Evolutionary conservation across 2,888 invertebrate species (phyloP).

Genomic region (Tiliacea aurago): DNA sequence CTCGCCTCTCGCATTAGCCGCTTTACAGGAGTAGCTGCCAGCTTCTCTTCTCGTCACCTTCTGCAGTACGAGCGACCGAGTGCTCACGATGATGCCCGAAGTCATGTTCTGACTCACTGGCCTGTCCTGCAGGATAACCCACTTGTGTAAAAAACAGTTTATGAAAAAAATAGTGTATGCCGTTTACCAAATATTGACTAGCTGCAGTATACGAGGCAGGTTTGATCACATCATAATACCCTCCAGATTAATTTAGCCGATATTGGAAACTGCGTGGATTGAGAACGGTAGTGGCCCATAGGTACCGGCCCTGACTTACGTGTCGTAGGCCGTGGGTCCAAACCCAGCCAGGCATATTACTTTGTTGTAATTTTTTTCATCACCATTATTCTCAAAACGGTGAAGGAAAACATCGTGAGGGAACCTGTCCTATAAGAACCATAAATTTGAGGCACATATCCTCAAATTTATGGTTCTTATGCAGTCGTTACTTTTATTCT

Average conservation of each 20-base stretch:
- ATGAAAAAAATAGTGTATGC: not conserved
- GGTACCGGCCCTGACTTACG: too few relatives aligned
- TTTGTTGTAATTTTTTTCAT: too few relatives aligned
- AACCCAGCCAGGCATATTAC: too few relatives aligned
- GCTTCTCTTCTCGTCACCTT: conserved; percentile 95
- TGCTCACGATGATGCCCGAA: conserved; percentile 96
- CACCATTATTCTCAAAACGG: too few relatives aligned
- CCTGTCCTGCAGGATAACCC: conserved; percentile 77
- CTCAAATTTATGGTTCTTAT: too few relatives aligned
- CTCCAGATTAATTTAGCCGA: not conserved
- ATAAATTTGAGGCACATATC: too few relatives aligned
- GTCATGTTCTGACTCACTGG: conserved; percentile 95
- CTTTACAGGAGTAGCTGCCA: conserved; percentile 95
- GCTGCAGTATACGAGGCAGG: not conserved
- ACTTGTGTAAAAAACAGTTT: conserved; percentile 41
- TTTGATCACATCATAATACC: not conserved
- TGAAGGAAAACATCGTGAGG: too few relatives aligned
- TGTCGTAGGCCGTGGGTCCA: too few relatives aligned
- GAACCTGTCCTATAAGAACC: too few relatives aligned
- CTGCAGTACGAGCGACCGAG: conserved; percentile 96
- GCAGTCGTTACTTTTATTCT: too few relatives aligned
- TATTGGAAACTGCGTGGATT: not conserved
- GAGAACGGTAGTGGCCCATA: too few relatives aligned
- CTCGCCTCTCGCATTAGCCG: conserved; percentile 95
- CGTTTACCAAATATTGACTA: not conserved